These are phyloP conservation scores for Hydrolagus colliei DNA, from an alignment of 2,797 vertebrate genomes.

Conservation along the genomic window DNA sequence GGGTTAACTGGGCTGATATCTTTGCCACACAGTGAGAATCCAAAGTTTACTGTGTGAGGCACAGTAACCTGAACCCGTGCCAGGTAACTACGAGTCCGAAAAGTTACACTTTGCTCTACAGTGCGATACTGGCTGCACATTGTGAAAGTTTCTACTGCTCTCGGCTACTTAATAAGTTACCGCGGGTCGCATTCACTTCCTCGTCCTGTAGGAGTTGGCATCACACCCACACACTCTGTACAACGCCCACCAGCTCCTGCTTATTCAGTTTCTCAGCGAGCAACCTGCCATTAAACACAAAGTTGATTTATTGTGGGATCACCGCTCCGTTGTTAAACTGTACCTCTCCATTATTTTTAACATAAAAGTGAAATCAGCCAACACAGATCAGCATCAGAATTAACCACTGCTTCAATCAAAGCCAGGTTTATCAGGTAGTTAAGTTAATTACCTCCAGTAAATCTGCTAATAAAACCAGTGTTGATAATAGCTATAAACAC, in stretches of 20 bases:
- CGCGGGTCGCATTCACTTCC: not conserved
- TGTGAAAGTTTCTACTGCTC: not conserved
- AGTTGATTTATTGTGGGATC: not conserved
- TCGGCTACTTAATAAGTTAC: not conserved
- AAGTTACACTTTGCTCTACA: not conserved
- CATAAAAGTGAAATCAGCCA: not conserved
- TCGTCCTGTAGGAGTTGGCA: not conserved
- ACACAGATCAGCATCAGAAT: slow-evolving; percentile 23
- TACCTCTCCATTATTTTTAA: slow-evolving; percentile 11
- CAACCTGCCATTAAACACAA: not conserved
- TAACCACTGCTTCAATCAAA: slow-evolving; percentile 51
- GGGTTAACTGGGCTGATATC: not conserved
- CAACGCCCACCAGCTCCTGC: not conserved
- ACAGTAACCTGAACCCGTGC: not conserved
- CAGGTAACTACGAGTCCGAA: not conserved
- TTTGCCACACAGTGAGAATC: too few relatives aligned
- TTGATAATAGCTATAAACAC: slow-evolving; percentile 37
- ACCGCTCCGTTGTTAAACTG: not conserved
- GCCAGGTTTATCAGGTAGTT: slow-evolving; percentile 46
- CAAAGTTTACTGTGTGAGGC: not conserved
- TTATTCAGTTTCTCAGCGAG: not conserved
- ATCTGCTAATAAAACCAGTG: slow-evolving; percentile 37
- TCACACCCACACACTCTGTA: not conserved
- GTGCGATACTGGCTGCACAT: not conserved
- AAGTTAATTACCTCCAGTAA: slow-evolving; percentile 47